Evolutionary conservation across 2,113 vertebrate genomes (phyloP), one percentile per base, ranked within the genome.

Genomic region (Pituophis catenifer): DNA sequence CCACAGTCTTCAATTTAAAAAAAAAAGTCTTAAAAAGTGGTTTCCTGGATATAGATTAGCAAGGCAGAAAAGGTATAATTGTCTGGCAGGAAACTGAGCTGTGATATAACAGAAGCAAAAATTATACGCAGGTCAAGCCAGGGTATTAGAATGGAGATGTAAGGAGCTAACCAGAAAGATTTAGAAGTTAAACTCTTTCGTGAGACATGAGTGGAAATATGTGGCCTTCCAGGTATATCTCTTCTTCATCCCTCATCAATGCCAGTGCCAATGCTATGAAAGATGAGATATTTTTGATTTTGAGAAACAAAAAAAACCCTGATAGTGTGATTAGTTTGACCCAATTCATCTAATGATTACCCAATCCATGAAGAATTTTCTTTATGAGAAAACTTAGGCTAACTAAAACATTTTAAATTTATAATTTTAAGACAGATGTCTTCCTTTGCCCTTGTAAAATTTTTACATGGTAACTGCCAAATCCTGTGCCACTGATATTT

Each of bases 231-330:
- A n/a, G 29, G 38, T 75, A 7, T 38, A 75, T 33, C n/a, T 75
- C 13, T 65, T 29, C 26, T 33, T 75, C n/a, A 75, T 75, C n/a
- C 15, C n/a, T 38, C 15, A 38, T 38, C 70, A 75, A 75, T 75
- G n/a, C n/a, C n/a, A 33, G 4, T 33, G 2, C n/a, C 15, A 75
- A 8, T 75, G 6, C 13, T 7, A 38, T 75, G n/a, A 0, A 0
- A 21, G n/a, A 4, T 7, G n/a, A 93, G 87, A 0, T 44, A 8
- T n/a, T 91, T 26, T 33, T 10, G 87, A 3, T 87, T 29, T 57
- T 44, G 54, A 10, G 10, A 11, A 58, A 86, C 12, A 17, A n/a
- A 8, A 85, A 3, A n/a, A 70, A 2, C 1, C 59, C 15, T 0
- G 2, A 58, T 1, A 81, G 92, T 8, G 11, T 29, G 21, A 87